Conservation (phyloP, 1,140 invertebrate genomes). For the Musca domestica region DNA sequence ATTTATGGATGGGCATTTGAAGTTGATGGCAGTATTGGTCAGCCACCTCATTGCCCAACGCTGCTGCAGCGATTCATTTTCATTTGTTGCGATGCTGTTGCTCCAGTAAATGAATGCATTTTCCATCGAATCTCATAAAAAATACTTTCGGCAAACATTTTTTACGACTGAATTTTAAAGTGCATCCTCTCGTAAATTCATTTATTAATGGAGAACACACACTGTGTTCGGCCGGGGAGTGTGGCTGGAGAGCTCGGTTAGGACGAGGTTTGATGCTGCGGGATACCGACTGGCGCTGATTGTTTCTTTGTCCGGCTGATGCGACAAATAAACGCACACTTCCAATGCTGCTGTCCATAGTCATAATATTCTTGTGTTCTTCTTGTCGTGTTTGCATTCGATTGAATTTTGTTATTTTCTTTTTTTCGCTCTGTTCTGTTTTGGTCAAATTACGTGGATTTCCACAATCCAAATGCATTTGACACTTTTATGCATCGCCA, state of each 20-base stretch:
- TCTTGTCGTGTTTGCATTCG: neutral
- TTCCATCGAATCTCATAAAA: neutral
- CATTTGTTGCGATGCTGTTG: too few species aligned
- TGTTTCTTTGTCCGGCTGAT: conserved; percentile 18
- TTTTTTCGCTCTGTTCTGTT: neutral
- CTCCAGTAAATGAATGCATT: conserved; percentile 5
- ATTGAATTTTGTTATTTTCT: neutral
- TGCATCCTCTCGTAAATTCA: conserved; percentile 51
- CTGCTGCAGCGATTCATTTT: too few species aligned
- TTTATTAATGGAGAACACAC: conserved; percentile 40
- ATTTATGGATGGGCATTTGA: too few species aligned
- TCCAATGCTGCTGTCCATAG: too few species aligned
- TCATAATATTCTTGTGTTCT: conserved; percentile 31
- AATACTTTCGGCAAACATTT: neutral
- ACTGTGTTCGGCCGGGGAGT: conserved; percentile 14
- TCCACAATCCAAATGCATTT: conserved; percentile 19
- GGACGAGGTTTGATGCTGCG: neutral
- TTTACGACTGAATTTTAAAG: conserved; percentile 18
- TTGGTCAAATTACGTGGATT: neutral
- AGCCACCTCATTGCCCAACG: too few species aligned
- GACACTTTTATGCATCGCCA: conserved; percentile 20
- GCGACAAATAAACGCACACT: neutral
- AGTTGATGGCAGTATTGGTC: too few species aligned
- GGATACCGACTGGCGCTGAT: neutral
- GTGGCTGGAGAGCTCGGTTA: neutral